phyloP scores from a whole-genome alignment of 2,797 vertebrate genomes.

The Leontocebus nigricollis region DNA sequence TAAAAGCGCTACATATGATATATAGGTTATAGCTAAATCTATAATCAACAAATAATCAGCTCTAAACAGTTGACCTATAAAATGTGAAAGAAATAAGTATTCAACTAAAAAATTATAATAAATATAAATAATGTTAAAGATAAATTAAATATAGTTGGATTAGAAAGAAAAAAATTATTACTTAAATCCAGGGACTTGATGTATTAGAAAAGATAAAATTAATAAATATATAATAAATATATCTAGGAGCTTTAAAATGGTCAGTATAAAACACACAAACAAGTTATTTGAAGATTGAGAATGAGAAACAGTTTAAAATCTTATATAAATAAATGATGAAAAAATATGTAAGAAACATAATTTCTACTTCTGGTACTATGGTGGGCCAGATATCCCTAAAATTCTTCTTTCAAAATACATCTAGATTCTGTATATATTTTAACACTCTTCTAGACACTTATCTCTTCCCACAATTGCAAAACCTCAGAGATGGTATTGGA shows the following conservation, averaged over 20 bases:
- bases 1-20: neutral
- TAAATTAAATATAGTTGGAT: neutral
- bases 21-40: neutral
- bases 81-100: neutral
- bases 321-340: neutral
- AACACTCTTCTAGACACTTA: neutral
- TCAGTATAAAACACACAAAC: neutral
- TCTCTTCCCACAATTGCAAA: neutral
- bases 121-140: neutral
- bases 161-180: neutral
- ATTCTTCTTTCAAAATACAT: neutral
- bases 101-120: neutral
- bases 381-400: neutral
- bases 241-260: neutral
- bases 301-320: neutral
- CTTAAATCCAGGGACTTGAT: neutral
- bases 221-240: slow-evolving; percentile 5
- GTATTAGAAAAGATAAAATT: neutral
- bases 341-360: neutral
- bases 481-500: neutral
- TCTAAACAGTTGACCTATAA: neutral
- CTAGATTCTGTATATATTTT: neutral
- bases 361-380: neutral
- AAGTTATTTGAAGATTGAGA: neutral
- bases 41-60: slow-evolving; percentile 25